These are phyloP conservation scores for Luidia sarsii DNA, from an alignment of 53 echinoderm and acorn worm genomes.

Conservation along the genomic window DNA sequence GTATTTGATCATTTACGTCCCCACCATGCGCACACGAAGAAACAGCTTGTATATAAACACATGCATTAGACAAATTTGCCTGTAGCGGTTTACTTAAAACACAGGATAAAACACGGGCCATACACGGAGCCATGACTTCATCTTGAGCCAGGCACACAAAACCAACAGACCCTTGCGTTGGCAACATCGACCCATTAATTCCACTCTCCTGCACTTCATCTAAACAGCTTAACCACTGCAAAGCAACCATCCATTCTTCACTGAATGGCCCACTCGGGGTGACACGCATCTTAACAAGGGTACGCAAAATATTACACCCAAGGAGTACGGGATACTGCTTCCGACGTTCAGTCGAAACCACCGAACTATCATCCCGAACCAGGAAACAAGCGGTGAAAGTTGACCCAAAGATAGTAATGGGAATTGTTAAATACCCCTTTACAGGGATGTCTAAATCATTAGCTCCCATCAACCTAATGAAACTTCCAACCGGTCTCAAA, in stretches of 20 bases:
- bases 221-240: background rate
- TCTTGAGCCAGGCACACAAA: background rate
- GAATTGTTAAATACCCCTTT: background rate
- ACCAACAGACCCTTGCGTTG: background rate
- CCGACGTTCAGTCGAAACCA: background rate
- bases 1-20: background rate
- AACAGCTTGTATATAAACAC: background rate
- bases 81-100: background rate
- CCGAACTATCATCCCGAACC: background rate
- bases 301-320: conserved; percentile 5
- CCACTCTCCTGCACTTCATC: background rate
- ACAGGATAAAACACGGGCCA: conserved; percentile 15
- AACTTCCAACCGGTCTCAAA: background rate
- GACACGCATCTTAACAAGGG: background rate
- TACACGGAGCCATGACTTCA: background rate
- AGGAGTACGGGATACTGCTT: background rate
- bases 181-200: conserved; percentile 1
- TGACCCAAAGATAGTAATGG: background rate
- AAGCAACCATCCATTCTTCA: background rate
- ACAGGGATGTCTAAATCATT: background rate
- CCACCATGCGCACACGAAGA: background rate
- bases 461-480: background rate
- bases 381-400: background rate
- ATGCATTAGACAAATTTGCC: background rate
- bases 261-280: background rate